Base-by-base conservation (phyloP, 2,797 vertebrate species). In the Chiroxiphia lanceolata region DNA sequence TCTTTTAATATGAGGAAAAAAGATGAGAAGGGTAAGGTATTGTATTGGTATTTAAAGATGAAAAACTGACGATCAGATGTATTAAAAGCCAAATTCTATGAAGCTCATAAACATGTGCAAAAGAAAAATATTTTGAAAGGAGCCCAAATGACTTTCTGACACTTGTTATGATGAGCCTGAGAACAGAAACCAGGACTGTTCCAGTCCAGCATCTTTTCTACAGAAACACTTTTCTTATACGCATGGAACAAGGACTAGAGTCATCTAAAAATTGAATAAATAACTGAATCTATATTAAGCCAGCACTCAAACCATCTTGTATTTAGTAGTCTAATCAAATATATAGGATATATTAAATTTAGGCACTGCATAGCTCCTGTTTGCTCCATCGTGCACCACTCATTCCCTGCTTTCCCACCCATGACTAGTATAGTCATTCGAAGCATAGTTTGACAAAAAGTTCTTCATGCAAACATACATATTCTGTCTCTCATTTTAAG, bases 401-500 rank as follows among this genome's bases (percentile, higher is more conserved):
- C 53, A 29, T 74, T 93, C 74, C 40, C 5, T 31, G 21, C 26
- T 86, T 79, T 85, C 56, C 69, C 77, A 44, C 67, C 75, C 82
- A 11, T 38, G 74, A 78, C 61, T 44, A 69, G 31, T 82, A 92
- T 56, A 86, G 77, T 56, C 47, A 90, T 79, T 23, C 59, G 42
- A 70, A 89, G 44, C 27, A 1, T 4, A 70, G 38, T 45, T 44
- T 74, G 70, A 69, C 40, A 81, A 88, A 86, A 89, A 48, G 16
- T 38, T 25, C 25, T 81, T 69, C 74, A 27, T 31, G 45, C 27
- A 71, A 78, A 67, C 60, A 67, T 79, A 38, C 36, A 68, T 87
- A 92, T 70, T 90, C 77, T 47, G 19, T 13, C 47, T 89, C 76
- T 88, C 67, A n/a, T 91, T 89, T 88, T 93, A 53, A 92, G 47